A percentile compares a stretch with the other conserved stretches of the same genome.
Conservation (phyloP, 2,888 invertebrate species). For the Brachyptera risi region DNA sequence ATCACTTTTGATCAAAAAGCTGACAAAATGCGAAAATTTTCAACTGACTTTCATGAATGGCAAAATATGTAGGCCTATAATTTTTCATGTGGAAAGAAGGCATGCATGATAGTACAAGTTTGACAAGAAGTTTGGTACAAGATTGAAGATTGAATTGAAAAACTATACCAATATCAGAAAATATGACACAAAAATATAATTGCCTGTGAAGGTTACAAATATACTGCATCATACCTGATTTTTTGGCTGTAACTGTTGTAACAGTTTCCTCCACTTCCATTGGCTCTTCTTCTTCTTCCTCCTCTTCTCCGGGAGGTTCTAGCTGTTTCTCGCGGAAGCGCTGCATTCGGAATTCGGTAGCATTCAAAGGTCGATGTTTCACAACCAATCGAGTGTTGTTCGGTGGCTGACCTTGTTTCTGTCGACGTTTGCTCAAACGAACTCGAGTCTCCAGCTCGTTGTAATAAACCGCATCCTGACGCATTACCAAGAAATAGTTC, state of each 20-base stretch:
- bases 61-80: too few relatives aligned
- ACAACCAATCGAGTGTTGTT: conserved; percentile 82
- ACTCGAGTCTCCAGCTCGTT: conserved; percentile 84
- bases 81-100: too few relatives aligned
- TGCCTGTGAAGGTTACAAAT: too few relatives aligned
- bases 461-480: conserved; percentile 88
- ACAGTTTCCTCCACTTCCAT: conserved; percentile 18
- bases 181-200: too few relatives aligned
- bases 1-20: too few relatives aligned
- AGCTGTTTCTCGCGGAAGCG: conserved; percentile 80
- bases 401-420: conserved; percentile 65
- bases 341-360: conserved; percentile 81
- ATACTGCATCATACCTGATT: background rate
- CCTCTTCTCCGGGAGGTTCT: conserved; percentile 74
- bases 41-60: too few relatives aligned
- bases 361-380: conserved; percentile 81
- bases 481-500: conserved; percentile 92
- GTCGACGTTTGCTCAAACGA: conserved; percentile 86
- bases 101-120: too few relatives aligned
- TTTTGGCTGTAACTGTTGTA: conserved; percentile 25
- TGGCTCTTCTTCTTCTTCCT: conserved; percentile 53
- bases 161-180: too few relatives aligned
- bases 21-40: too few relatives aligned
- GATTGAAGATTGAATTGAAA: too few relatives aligned
- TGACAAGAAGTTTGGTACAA: too few relatives aligned